Percentiles rank a stretch among this genome's conserved stretches.
These are phyloP conservation scores for Palythoa heliodiscus DNA, from an alignment of 92 coral and sea anemone genomes.

Conservation along the genomic window DNA sequence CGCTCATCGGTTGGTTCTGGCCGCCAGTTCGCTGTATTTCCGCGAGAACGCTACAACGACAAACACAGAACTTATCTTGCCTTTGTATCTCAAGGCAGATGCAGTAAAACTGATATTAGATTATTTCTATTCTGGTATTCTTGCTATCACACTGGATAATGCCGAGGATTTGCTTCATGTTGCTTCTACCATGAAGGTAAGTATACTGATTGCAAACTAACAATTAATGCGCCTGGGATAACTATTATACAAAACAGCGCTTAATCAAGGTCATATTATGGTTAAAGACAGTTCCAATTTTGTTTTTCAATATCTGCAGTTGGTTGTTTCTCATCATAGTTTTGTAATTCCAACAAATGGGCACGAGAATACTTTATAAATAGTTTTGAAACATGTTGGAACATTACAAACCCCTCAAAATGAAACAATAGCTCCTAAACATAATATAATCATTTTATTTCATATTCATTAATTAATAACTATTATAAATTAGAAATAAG, in stretches of 20 bases:
- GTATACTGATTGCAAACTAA: not conserved
- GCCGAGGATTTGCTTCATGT: constrained; percentile 64
- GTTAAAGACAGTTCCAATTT: not conserved
- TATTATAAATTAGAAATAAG: no score
- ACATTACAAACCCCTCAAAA: no score
- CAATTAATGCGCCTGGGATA: not conserved
- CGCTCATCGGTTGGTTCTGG: constrained; percentile 78
- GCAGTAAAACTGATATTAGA: constrained; percentile 73
- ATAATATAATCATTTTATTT: no score
- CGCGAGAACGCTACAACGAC: constrained; percentile 44
- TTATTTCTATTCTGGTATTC: constrained; percentile 79
- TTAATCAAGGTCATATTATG: no score
- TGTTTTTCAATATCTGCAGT: no score
- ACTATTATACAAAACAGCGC: not conserved
- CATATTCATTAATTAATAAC: no score
- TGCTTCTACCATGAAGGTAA: constrained; percentile 80
- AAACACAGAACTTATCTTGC: constrained; percentile 53
- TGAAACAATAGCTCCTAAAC: no score
- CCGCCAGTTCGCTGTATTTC: constrained; percentile 81
- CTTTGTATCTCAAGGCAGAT: constrained; percentile 61
- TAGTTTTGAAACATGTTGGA: no score
- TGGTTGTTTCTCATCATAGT: no score
- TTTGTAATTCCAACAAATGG: no score
- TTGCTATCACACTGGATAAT: constrained; percentile 52
- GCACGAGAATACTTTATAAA: no score